Percentiles rank a stretch among this genome's conserved stretches.
Evolutionary conservation across 2,113 vertebrate species (phyloP).

Genomic region (Sus scrofa): T2T-Sscrofa CM000818.6:11127501-11128000

Average conservation of each 20-base stretch:
- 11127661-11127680: neutral
- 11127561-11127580: neutral
- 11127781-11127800: neutral
- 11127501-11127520: neutral
- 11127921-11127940: neutral
- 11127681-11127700: neutral
- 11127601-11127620: constrained; percentile 22
- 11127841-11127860: constrained; percentile 1
- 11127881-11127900: constrained; percentile 27
- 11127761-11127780: constrained; percentile 21
- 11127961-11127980: neutral
- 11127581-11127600: neutral
- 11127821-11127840: constrained; percentile 52
- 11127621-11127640: neutral
- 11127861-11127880: neutral
- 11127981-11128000: neutral
- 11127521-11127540: neutral
- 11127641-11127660: neutral
- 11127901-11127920: constrained; percentile 5
- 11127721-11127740: neutral
- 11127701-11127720: neutral
- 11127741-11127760: neutral
- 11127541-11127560: neutral
- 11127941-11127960: neutral
- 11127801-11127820: neutral